Evolutionary conservation across 2,113 vertebrate species (phyloP), one percentile per base, ranked within the genome.

Genomic region (Chlorodrepanis virens): DNA sequence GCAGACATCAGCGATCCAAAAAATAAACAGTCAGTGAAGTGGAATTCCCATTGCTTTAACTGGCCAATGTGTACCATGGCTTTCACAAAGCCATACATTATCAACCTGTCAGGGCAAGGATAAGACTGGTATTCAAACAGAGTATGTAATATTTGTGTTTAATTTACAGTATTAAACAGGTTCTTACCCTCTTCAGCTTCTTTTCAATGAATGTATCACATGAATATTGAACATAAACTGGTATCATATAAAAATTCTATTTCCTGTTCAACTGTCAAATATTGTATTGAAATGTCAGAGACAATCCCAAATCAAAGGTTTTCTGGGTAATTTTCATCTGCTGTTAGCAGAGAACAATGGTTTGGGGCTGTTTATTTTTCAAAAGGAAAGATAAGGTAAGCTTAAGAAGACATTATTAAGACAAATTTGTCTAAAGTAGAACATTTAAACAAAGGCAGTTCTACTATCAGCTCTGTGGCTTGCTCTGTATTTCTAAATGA

Each of bases 1-100:
- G 98, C 98, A 77, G 98, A 99, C 96, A 99, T 98, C 96, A 99
- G 96, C 0, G 98, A 98, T 65, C 98, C 98, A 89, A 99, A 99
- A 95, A 98, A 97, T 64, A 99, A 98, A 82, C 98, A 99, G 95
- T 99, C 98, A 22, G 97, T 98, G 94, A 99, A 98, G 92, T 97
- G 96, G 96, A 99, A 99, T 95, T 98, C 98, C 94, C 97, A 97
- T 50, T 93, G 96, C 94, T 97, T 91, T 83, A 98, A 53, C 45
- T 96, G 97, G 89, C 98, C 98, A 37, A 90, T 65, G n/a, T 97
- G 92, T 40, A 97, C 87, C 98, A 98, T 98, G 50, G 98, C 98
- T 80, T 98, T 98, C 94, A 98, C 98, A 97, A 99, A 98, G 42
- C 98, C 98, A 39, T 98, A 98, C 95, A 98, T 97, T 94, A 98